phyloP scores from a whole-genome alignment of 1,140 invertebrate species.

The Calephelis nemesis region DNA sequence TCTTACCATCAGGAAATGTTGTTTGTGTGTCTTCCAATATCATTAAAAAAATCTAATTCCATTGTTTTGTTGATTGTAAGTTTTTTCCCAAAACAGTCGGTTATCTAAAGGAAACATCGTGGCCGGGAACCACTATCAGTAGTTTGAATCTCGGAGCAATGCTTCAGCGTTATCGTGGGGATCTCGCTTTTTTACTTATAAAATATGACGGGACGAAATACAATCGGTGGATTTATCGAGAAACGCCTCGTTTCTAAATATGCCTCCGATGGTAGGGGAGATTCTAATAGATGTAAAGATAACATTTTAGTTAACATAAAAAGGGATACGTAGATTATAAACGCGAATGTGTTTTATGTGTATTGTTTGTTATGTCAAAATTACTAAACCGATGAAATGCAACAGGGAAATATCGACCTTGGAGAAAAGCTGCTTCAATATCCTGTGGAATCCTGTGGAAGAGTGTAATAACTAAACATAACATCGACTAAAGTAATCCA shows the following conservation, averaged over 20 bases:
- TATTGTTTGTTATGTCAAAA: too few species aligned
- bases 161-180: constrained; percentile 48
- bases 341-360: too few species aligned
- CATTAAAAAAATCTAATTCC: too few species aligned
- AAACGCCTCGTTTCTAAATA: constrained; percentile 21
- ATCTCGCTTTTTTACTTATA: constrained; percentile 55
- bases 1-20: too few species aligned
- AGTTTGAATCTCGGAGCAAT: constrained; percentile 49
- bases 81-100: constrained; percentile 51
- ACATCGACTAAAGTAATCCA: too few species aligned
- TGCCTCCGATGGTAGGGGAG: constrained; percentile 15
- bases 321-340: too few species aligned
- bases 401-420: too few species aligned
- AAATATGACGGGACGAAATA: constrained; percentile 45
- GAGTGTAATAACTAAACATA: too few species aligned
- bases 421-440: too few species aligned
- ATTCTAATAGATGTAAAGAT: constrained; percentile 13
- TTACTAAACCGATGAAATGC: too few species aligned
- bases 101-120: constrained; percentile 56
- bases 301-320: not conserved
- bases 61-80: constrained; percentile 43
- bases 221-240: constrained; percentile 25
- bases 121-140: constrained; percentile 52
- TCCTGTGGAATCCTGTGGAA: too few species aligned
- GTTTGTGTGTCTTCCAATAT: too few species aligned